Percentiles rank a stretch among this genome's conserved stretches.
Conservation (phyloP, 1,140 invertebrate genomes). For the Tetragnatha versicolor region DNA sequence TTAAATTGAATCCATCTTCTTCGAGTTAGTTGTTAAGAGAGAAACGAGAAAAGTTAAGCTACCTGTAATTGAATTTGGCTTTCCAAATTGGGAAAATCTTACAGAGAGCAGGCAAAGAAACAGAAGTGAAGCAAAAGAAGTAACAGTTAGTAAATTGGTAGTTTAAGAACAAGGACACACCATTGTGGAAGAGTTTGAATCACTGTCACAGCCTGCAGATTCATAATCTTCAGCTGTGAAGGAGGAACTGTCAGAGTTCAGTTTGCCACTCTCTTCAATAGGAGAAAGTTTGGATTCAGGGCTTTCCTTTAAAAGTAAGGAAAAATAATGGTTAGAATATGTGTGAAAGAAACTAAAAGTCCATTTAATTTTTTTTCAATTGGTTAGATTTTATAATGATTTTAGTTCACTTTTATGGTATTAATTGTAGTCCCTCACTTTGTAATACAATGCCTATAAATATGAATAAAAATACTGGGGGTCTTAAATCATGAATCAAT, state of each 20-base stretch:
- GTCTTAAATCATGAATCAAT: neutral
- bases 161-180: neutral
- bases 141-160: too few relatives aligned
- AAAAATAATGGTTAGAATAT: neutral
- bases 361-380: neutral
- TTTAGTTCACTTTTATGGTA: neutral
- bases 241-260: neutral
- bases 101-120: too few relatives aligned
- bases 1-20: too few relatives aligned
- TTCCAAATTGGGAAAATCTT: too few relatives aligned
- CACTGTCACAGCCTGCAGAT: constrained; percentile 22
- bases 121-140: too few relatives aligned
- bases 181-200: constrained; percentile 19
- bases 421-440: neutral
- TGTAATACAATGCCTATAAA: neutral
- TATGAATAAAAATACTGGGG: neutral
- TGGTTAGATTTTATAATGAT: neutral
- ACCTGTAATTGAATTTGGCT: too few relatives aligned
- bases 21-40: too few relatives aligned
- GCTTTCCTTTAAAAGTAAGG: constrained; percentile 14
- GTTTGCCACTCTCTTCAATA: neutral
- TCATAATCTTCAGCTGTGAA: neutral
- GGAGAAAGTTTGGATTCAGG: constrained; percentile 8
- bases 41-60: too few relatives aligned
- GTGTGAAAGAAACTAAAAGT: neutral